These are phyloP conservation scores for Alethe castanea DNA, from an alignment of 2,113 vertebrate species.

Conservation along the genomic window DNA sequence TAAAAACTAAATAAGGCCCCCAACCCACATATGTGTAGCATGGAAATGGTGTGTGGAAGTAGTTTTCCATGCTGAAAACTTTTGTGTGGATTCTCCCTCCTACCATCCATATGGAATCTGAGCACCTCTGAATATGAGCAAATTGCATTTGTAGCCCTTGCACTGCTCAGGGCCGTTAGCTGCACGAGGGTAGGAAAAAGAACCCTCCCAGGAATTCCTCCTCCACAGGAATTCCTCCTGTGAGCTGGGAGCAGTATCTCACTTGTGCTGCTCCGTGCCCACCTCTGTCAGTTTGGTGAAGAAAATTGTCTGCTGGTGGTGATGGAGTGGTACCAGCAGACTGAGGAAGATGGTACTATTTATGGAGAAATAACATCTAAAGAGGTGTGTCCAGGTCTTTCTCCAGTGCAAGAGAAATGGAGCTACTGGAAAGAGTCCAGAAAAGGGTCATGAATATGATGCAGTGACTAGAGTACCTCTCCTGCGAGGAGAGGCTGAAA, in stretches of 20 bases:
- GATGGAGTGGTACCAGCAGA: background rate
- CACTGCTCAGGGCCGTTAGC: background rate
- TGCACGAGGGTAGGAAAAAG: background rate
- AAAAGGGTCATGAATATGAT: background rate
- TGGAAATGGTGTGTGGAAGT: background rate
- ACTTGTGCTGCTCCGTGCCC: background rate
- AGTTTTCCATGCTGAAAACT: fast-evolving
- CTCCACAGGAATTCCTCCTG: background rate
- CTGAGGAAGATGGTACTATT: background rate
- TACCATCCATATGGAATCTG: background rate
- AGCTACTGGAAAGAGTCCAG: background rate
- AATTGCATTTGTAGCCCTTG: background rate
- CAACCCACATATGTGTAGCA: too few species aligned
- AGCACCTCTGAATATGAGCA: background rate
- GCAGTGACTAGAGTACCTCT: background rate
- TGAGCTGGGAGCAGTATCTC: background rate
- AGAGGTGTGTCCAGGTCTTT: background rate
- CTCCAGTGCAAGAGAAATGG: background rate
- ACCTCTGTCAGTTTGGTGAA: background rate
- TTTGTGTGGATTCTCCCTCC: fast-evolving
- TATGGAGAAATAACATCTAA: background rate
- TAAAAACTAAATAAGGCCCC: background rate
- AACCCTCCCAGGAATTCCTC: background rate
- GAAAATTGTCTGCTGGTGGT: background rate
- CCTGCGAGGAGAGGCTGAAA: background rate